Evolutionary conservation across 2,113 vertebrate species (phyloP), one percentile per base, ranked within the genome.

Genomic region (Coregonus clupeaformis): DNA sequence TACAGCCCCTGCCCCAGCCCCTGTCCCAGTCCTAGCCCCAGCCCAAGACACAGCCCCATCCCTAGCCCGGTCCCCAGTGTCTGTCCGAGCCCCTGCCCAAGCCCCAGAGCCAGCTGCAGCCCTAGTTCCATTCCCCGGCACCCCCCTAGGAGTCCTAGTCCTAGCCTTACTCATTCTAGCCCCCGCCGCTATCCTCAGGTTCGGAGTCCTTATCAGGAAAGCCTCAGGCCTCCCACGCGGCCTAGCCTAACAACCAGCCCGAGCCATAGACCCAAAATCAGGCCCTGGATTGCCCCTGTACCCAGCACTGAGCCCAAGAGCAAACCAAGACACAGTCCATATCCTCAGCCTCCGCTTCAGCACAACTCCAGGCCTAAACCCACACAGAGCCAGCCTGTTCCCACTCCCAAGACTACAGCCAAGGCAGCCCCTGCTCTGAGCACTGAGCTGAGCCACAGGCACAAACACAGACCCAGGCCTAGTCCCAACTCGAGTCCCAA

Each of bases 1-100:
- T 94, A 89, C 88, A 96, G 82, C 88, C 95, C 27, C 87, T 94
- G 4, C 81, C 94, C 1, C 62, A 95, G 0, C 84, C 86, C 90
- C 30, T 88, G n/a, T n/a, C n/a, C n/a, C n/a, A n/a, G 88, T 72
- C 80, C 77, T 0, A 85, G 87, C 68, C 80, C 77, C 0, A 85
- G 87, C 68, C 81, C 86, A 0, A 77, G 70, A 27, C 78, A 66
- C 55, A 88, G 81, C 57, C 69, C 82, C 1, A 69, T 75, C 55
- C 82, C 55, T 49, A 93, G 91, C 72, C 92, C 92, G 2, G 79
- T 73, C 75, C 82, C 75, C 59, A 92, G 89, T 82, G 74, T 89
- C 76, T 90, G 91, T 57, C 90, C 82, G 24, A 94, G 91, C 87
- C 91, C 91, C 1, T 81, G 77, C 84, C 86, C 83, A n/a, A 91